Base-by-base conservation (phyloP, 2,113 vertebrate genomes). In the Epinephelus moara region DNA sequence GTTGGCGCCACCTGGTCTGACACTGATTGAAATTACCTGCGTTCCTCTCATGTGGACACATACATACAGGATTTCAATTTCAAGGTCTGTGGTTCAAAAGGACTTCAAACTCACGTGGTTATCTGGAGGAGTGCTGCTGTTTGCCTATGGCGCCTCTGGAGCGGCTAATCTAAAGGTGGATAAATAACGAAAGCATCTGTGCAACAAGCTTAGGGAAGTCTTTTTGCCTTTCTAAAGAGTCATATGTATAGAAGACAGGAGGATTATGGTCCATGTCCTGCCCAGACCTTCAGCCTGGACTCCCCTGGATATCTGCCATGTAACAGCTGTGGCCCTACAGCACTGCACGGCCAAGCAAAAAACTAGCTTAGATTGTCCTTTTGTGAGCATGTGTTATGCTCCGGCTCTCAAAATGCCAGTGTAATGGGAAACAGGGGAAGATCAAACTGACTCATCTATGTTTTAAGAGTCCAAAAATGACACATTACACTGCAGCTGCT, bases 221-320 rank as follows among this genome's bases (percentile, higher is more conserved):
- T 1, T 75, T 66, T 19, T 27, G 19, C 3, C 4, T 25, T 42
- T 71, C 68, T 37, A 9, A 70, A 70, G 21, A 64, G 33, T 40
- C 57, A 37, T 23, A 21, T 4, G 4, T 57, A 6, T 6, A 19
- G 70, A 14, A 64, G 49, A 75, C 62, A 68, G 27, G 23, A 75
- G 64, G 59, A 76, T 81, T 67, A n/a, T 71, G 55, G 68, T 72
- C 66, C 49, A 12, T 55, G 37, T 89, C 77, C 40, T 13, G 74
- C 76, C 57, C 70, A 76, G 78, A 82, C 53, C 78, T 85, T 84
- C 42, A 78, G 67, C 62, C 70, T 70, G 70, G 50, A 84, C 75
- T 77, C 66, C 17, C 37, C 45, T 89, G 91, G 83, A 84, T 11
- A 10, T 50, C 63, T 67, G 82, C 86, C 83, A 85, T 13, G 52